A percentile compares a stretch with the other conserved stretches of the same genome.
These are phyloP conservation scores for Aphelinus certus DNA, from an alignment of 1,140 invertebrate genomes.

Conservation along the genomic window DNA sequence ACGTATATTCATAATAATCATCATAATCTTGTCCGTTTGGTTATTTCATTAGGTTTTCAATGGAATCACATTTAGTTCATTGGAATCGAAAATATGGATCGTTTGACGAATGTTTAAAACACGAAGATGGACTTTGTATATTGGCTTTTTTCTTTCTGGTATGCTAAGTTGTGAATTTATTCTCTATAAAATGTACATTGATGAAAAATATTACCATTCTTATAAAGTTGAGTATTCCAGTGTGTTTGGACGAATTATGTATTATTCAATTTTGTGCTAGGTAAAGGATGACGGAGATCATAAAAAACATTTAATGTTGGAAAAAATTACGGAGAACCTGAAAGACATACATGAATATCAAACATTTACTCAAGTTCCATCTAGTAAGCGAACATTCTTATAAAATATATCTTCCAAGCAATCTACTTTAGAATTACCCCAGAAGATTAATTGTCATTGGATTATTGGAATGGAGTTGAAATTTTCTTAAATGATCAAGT, in stretches of 20 bases:
- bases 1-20: too few relatives aligned
- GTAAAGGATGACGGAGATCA: too few relatives aligned
- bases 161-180: constrained; percentile 3
- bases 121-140: constrained; percentile 81
- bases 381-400: constrained; percentile 49
- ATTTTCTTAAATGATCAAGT: constrained; percentile 11
- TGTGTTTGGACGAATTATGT: constrained; percentile 5
- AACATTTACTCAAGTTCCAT: constrained; percentile 52
- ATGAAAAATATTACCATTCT: too few relatives aligned
- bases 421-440: background rate
- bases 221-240: constrained; percentile 1
- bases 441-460: background rate
- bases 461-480: background rate
- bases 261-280: background rate
- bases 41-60: constrained; percentile 67
- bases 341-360: constrained; percentile 54
- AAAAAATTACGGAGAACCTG: constrained; percentile 60
- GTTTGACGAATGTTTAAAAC: constrained; percentile 73
- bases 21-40: too few relatives aligned
- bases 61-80: constrained; percentile 83
- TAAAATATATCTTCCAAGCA: background rate
- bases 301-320: constrained; percentile 37
- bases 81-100: constrained; percentile 79
- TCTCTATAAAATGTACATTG: too few relatives aligned
- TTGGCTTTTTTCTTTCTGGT: constrained; percentile 79